Evolutionary conservation across 2,113 vertebrate genomes (phyloP), one percentile per base, ranked within the genome.

Genomic region (Tauraco erythrolophus): DNA sequence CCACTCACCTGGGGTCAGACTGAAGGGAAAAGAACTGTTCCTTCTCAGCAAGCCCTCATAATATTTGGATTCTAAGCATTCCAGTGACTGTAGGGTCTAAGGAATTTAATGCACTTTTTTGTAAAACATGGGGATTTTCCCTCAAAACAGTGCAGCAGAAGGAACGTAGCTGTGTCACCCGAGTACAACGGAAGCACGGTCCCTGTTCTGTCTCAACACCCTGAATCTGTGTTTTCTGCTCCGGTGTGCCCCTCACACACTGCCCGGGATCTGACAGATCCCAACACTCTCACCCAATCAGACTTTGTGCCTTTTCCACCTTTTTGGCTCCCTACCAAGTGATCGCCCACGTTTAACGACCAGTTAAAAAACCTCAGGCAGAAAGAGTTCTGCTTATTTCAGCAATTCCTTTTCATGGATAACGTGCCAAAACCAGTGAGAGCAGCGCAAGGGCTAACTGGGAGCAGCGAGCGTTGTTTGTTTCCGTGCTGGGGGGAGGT

Each of bases 381-480:
- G 21, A 39, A 78, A 16, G 37, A 74, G 33, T 60, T 31, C 35
- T 56, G 16, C 61, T 64, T 19, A 28, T 22, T 71, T 50, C 14
- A 28, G 28, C 22, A 50, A 35, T 30, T 69, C 48, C 58, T 50
- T 11, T 28, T 35, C n/a, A 13, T 0, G 31, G 23, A 4, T 2
- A 6, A 54, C 3, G 17, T 11, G 41, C n/a, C 62, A 68, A 35
- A 41, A 6, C 12, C 65, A 28, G 61, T 5, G 27, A 37, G 35
- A 31, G 51, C n/a, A 37, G 46, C 1, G 3, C 43, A 9, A 30
- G 50, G 43, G 45, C 18, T 15, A 16, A 27, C 37, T 3, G 1
- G 24, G 51, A 56, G n/a, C 30, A 39, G 46, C 0, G 1, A 64
- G 19, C 5, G 2, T 0, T 2, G 48, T 31, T 31, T 41, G 11